Percentiles rank a stretch among this genome's conserved stretches.
Conservation (phyloP, 2,888 invertebrate genomes). For the Bombylius major region DNA sequence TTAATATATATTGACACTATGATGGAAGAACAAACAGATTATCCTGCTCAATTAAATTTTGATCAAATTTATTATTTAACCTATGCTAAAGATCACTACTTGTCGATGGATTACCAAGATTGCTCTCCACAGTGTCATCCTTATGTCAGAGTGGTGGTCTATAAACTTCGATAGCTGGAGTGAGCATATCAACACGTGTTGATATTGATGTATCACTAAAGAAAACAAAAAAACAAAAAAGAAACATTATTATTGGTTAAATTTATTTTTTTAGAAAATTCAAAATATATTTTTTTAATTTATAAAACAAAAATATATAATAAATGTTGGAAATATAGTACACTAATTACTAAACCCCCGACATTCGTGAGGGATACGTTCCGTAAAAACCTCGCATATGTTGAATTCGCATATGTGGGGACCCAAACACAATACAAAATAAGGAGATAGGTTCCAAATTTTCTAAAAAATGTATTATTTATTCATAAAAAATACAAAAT, state of each 20-base stretch:
- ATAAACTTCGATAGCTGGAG: constrained; percentile 41
- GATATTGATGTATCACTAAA: constrained; percentile 59
- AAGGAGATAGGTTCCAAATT: no score
- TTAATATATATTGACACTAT: constrained; percentile 32
- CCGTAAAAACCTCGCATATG: no score
- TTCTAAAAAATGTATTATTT: no score
- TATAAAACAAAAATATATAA: not conserved
- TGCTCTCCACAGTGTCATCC: constrained; percentile 39
- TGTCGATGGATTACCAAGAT: constrained; percentile 39
- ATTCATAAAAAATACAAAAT: no score
- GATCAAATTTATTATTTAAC: constrained; percentile 17
- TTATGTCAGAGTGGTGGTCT: constrained; percentile 39
- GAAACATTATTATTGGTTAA: not conserved
- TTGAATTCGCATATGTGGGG: no score
- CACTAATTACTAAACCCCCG: no score
- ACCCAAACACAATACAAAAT: no score
- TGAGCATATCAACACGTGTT: constrained; percentile 52
- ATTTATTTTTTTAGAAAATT: not conserved
- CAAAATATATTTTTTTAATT: no score
- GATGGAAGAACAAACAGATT: constrained; percentile 38
- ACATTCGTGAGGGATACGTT: no score
- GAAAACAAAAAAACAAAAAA: constrained; percentile 17
- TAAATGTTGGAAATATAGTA: not conserved
- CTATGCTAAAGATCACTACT: constrained; percentile 38
- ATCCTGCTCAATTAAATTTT: constrained; percentile 21